Conservation (phyloP, 2,113 vertebrate genomes). For the Coracopsis vasa region DNA sequence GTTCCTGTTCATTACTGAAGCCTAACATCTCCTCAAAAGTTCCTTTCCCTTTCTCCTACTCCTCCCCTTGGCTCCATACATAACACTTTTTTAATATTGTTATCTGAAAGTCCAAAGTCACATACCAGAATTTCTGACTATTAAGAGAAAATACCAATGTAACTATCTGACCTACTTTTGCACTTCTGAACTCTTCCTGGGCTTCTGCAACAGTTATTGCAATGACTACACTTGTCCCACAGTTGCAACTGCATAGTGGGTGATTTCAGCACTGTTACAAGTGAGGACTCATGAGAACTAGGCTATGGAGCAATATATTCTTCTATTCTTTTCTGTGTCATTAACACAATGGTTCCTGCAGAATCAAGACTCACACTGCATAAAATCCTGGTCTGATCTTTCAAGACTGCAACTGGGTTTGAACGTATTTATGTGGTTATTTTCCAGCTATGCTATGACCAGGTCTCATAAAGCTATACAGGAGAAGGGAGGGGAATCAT, state of each 20-base stretch:
- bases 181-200: neutral
- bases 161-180: neutral
- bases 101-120: neutral
- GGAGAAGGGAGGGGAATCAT: neutral
- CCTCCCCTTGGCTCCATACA: neutral
- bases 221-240: neutral
- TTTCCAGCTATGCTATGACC: neutral
- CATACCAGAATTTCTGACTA: neutral
- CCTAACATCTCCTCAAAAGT: neutral
- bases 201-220: neutral
- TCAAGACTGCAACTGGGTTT: neutral
- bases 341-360: fast-evolving
- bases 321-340: neutral
- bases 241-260: fast-evolving
- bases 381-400: neutral
- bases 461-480: neutral
- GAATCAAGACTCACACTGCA: neutral
- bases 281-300: neutral
- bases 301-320: neutral
- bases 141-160: neutral
- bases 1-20: neutral
- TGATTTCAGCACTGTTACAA: neutral
- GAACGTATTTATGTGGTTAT: neutral
- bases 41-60: neutral
- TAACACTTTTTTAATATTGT: neutral